Evolutionary conservation across 2,797 vertebrate genomes (phyloP).

Genomic region (Diglossa cyanea): DNA sequence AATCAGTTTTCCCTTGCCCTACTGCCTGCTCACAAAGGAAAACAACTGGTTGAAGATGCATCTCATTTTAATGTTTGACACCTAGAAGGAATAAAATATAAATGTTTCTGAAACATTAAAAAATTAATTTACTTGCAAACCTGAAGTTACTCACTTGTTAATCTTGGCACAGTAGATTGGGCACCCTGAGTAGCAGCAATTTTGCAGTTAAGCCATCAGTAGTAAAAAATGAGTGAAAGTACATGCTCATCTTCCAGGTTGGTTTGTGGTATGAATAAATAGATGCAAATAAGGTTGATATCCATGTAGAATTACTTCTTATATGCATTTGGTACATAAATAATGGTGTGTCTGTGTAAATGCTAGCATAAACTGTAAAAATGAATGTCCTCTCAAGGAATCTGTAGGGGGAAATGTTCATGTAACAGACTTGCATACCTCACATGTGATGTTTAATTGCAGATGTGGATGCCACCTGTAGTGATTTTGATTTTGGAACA

Average conservation of each 20-base stretch:
- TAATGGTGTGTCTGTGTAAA: not conserved
- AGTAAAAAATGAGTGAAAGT: not conserved
- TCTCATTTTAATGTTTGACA: not conserved
- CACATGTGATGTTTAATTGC: slow-evolving; percentile 66
- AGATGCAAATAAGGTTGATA: not conserved
- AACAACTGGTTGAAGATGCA: not conserved
- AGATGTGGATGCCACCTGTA: slow-evolving; percentile 97
- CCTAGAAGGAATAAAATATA: not conserved
- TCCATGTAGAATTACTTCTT: not conserved
- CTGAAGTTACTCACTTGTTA: not conserved
- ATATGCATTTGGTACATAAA: not conserved
- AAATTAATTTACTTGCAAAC: not conserved
- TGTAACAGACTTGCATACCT: not conserved
- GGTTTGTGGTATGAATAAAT: not conserved
- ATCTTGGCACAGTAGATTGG: not conserved
- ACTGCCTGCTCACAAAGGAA: not conserved
- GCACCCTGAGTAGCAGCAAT: not conserved
- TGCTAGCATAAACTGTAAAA: not conserved
- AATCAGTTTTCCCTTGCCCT: not conserved
- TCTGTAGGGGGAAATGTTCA: not conserved
- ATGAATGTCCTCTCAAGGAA: not conserved
- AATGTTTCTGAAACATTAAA: not conserved
- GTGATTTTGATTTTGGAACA: slow-evolving; percentile 98
- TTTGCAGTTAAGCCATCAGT: not conserved
- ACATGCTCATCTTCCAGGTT: not conserved